Base-by-base conservation (phyloP, 2,797 vertebrate genomes). In the Acanthiza pusilla region DNA sequence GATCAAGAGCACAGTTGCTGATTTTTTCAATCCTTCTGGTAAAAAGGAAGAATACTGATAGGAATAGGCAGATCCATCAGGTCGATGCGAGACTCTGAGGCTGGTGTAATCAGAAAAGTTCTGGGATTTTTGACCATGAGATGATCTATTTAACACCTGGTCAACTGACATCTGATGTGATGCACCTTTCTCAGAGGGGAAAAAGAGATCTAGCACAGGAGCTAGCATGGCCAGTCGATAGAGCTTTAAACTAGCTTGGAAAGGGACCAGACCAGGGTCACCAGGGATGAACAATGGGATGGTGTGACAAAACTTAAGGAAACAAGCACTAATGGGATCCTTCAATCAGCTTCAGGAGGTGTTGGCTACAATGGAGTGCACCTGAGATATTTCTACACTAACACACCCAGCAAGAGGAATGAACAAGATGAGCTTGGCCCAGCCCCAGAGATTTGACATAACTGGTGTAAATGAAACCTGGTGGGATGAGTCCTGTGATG, bases 401-500 rank as follows among this genome's bases (percentile, higher is more conserved):
- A 72, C 10, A 5, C 9, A 43, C 0, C 0, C 10, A 25, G 22
- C 27, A 58, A 5, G 27, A 29, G 15, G 8, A 87, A 19, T 4
- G 9, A 76, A 61, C 10, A n/a, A 16, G 15, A n/a, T 3, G 9
- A 57, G 9, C 7, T 20, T 11, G 27, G 9, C 16, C 22, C 20
- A n/a, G 32, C 19, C 22, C 22, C 27, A 43, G 13, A 65, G 22
- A 32, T 43, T 14, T 57, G 43, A 43, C 51, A 65, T 23, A 9
- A n/a, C 0, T 20, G 19, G 9, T 2, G 0, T 9, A 43, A 87
- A 13, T 38, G 27, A 43, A 57, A n/a, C 13, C 3, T 20, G 16
- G 18, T 11, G 27, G 12, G 32, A 43, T 43, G 32, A 32, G 10
- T 19, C 11, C 4, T 5, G 43, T 32, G 36, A 43, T 5, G 36